These are phyloP conservation scores for Smithornis capensis DNA, from an alignment of 2,113 vertebrate species.

Conservation along the genomic window DNA sequence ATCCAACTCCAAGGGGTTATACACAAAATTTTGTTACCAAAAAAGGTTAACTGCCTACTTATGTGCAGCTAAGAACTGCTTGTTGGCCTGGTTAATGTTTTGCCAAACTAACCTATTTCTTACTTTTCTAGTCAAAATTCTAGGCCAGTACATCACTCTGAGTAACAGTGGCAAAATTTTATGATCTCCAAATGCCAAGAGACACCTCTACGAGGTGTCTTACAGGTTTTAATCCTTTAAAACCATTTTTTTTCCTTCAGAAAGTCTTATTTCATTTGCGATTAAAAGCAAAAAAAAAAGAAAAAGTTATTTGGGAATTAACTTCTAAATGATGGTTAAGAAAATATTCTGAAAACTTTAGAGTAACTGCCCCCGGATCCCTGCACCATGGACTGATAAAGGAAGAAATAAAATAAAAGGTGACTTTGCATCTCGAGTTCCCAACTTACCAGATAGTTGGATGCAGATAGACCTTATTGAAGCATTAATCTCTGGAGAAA, in stretches of 20 bases:
- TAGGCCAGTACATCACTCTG: background rate
- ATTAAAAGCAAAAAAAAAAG: background rate
- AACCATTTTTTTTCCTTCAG: background rate
- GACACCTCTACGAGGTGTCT: background rate
- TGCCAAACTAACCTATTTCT: background rate
- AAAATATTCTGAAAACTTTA: background rate
- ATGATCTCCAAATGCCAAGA: background rate
- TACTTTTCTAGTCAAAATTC: background rate
- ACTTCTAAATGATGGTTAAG: background rate
- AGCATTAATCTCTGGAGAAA: background rate
- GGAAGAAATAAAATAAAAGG: background rate
- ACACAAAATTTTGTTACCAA: background rate
- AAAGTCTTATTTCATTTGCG: background rate
- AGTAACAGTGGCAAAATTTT: background rate
- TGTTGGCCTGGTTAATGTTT: background rate
- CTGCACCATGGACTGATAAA: background rate
- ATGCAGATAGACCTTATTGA: background rate
- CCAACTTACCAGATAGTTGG: background rate
- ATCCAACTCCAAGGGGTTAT: background rate
- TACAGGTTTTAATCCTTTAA: background rate
- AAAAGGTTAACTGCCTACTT: background rate
- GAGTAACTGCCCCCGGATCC: background rate
- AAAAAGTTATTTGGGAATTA: background rate
- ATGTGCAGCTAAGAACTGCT: background rate
- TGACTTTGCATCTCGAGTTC: background rate